Evolutionary conservation across 37 sponge, comb jelly and placozoan genomes (phyloP).

Genomic region (Theonella swinhoei): DNA sequence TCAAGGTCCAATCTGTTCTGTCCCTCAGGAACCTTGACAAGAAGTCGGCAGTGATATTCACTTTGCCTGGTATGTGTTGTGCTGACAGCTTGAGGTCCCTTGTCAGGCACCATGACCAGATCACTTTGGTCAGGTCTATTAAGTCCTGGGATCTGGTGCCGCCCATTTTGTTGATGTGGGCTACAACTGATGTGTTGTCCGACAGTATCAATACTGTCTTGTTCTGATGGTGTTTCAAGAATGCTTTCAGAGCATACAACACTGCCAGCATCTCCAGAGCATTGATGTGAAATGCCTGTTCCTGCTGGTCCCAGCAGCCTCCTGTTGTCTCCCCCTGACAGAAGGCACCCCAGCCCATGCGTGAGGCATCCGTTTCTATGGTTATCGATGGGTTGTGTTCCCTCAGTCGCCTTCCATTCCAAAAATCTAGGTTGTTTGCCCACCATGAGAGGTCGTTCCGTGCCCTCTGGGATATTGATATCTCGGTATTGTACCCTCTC

Average conservation of each 20-base stretch:
- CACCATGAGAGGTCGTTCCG: conserved; percentile 29
- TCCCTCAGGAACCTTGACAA: conserved; percentile 18
- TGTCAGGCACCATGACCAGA: conserved; percentile 21
- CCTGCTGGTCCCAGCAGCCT: conserved; percentile 34
- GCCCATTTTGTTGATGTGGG: too few species aligned
- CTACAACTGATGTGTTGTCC: conserved; percentile 34
- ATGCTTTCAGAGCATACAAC: conserved; percentile 17
- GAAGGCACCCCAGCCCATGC: not conserved
- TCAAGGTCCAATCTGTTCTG: conserved; percentile 42
- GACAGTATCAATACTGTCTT: not conserved
- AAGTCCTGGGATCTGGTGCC: conserved; percentile 7
- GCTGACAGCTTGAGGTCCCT: not conserved
- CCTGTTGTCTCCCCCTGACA: conserved; percentile 22
- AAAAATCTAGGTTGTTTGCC: not conserved
- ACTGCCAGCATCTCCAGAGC: conserved; percentile 46
- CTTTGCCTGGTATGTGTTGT: conserved; percentile 23
- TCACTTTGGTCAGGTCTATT: not conserved
- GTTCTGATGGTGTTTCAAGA: not conserved
- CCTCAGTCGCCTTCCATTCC: conserved; percentile 3
- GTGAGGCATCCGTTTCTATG: too few species aligned
- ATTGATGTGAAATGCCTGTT: conserved; percentile 41
- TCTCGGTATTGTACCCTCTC: not conserved
- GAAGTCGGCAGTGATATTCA: conserved; percentile 28
- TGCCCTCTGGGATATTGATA: not conserved
- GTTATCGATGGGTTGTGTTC: not conserved